Evolutionary conservation across 2,797 vertebrate genomes (phyloP).

Genomic region (Pantherophis vulpinus): DNA sequence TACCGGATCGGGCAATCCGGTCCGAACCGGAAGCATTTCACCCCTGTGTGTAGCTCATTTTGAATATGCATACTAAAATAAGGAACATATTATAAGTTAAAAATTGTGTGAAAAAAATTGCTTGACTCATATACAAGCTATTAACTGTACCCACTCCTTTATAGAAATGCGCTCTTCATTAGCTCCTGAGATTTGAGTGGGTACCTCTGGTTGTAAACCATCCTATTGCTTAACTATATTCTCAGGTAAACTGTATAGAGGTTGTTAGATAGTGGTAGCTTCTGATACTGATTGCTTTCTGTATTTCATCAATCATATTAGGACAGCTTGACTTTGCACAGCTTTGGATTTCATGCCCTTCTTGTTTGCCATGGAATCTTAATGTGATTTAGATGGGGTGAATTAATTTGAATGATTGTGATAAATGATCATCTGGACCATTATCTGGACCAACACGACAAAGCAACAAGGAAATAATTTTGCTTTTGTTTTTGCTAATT

Average conservation of each 20-base stretch:
- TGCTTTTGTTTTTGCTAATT: background rate
- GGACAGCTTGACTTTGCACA: background rate
- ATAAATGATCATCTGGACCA: background rate
- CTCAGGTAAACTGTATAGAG: background rate
- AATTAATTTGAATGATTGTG: background rate
- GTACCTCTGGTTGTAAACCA: background rate
- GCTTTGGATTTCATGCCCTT: background rate
- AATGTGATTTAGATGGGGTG: background rate
- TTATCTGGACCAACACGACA: background rate
- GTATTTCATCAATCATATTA: background rate
- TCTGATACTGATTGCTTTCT: background rate
- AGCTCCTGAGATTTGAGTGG: background rate
- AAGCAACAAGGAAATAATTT: background rate
- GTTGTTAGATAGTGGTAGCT: background rate
- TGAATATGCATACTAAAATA: background rate
- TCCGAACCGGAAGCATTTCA: too few species aligned
- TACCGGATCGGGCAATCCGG: too few species aligned
- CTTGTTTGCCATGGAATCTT: background rate
- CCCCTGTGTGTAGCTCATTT: background rate
- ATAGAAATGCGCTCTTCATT: background rate
- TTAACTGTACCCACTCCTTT: background rate
- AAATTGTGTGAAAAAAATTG: background rate
- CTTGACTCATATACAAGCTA: background rate
- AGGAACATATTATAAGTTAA: background rate
- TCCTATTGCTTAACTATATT: background rate